Evolutionary conservation across 2,797 vertebrate species (phyloP).

Genomic region (Vireo griseus): DNA sequence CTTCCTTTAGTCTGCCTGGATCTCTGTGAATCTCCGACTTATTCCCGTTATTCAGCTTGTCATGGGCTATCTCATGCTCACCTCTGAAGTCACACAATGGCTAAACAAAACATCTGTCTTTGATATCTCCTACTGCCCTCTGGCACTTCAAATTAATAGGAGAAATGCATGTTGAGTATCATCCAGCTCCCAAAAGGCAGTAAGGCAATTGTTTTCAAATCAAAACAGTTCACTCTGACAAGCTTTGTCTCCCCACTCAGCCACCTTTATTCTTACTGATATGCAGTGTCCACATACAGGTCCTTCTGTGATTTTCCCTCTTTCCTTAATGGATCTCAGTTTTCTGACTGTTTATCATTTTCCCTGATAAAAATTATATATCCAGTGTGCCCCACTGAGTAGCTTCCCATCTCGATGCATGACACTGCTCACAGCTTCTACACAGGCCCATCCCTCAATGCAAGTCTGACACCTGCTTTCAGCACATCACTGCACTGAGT

Average conservation of each 20-base stretch:
- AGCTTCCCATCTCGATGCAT: neutral
- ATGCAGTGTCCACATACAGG: neutral
- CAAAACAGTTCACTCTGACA: neutral
- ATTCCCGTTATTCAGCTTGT: neutral
- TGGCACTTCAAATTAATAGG: neutral
- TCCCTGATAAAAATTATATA: neutral
- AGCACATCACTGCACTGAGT: neutral
- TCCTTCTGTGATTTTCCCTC: neutral
- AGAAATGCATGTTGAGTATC: neutral
- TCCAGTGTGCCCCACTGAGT: too few species aligned
- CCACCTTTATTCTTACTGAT: neutral
- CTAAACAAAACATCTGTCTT: neutral
- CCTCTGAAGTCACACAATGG: neutral
- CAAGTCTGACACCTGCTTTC: neutral
- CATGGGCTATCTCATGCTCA: neutral
- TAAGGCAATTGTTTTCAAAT: neutral
- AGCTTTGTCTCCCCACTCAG: neutral
- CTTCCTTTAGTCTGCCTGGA: neutral
- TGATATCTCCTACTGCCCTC: neutral
- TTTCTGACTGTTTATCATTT: neutral
- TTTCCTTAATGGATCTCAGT: neutral
- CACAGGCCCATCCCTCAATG: fast-evolving
- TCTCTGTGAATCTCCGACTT: neutral
- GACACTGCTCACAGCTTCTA: neutral
- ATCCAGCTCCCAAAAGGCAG: neutral